These are phyloP conservation scores for Pocillopora grandis DNA, from an alignment of 92 coral and sea anemone species.

Conservation along the genomic window DNA sequence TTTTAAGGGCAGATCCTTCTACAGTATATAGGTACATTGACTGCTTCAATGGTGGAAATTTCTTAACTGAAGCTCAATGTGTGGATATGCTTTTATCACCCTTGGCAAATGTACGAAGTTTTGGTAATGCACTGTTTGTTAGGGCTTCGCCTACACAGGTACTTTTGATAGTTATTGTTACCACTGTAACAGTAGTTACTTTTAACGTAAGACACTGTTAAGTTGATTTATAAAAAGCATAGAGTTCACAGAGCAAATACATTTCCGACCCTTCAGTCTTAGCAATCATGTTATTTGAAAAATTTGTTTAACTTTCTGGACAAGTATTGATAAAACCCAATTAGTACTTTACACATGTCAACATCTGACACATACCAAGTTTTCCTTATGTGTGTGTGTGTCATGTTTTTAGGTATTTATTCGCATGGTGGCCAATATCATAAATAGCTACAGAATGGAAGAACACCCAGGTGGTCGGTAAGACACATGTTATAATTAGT, in stretches of 20 bases:
- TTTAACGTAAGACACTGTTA: no score
- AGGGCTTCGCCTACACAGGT: slow-evolving; percentile 81
- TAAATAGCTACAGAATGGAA: slow-evolving; percentile 62
- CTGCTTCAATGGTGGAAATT: slow-evolving; percentile 73
- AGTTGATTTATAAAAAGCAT: no score
- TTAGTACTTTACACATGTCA: no score
- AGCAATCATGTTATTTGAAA: no score
- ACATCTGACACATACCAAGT: background rate
- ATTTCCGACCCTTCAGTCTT: no score
- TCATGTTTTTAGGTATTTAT: slow-evolving; percentile 56
- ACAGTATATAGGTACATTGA: slow-evolving; percentile 69
- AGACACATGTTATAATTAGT: no score
- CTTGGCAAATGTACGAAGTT: background rate
- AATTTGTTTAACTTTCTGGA: no score
- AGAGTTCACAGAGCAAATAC: no score
- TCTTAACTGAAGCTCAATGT: slow-evolving; percentile 62
- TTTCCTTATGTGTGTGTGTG: background rate
- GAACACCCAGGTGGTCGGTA: slow-evolving; percentile 58
- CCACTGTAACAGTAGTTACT: no score
- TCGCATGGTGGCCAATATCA: slow-evolving; percentile 75
- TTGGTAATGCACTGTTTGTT: slow-evolving; percentile 26
- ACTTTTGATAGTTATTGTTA: background rate
- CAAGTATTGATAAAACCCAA: no score
- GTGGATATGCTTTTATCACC: slow-evolving; percentile 40
- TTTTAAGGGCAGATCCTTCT: slow-evolving; percentile 35